Base-by-base conservation (phyloP, 2,888 invertebrate genomes). In the Chalcosyrphus nemorum region DNA sequence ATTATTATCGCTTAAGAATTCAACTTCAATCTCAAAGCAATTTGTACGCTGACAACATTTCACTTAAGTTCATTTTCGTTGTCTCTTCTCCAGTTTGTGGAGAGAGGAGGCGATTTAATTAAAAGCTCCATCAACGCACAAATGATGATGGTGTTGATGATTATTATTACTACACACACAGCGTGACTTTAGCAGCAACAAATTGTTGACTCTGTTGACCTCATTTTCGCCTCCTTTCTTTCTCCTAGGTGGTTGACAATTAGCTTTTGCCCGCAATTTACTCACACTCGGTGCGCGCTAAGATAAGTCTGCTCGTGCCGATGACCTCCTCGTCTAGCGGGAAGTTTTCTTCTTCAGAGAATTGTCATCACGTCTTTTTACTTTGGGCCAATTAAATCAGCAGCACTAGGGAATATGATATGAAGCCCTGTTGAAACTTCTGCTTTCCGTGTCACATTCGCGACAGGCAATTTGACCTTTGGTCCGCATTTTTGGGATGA, bases 1-100 rank as follows among this genome's bases (percentile, higher is more conserved):
- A 63, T 54, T 54, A 35, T 32, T 41, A 35, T 72, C 43, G 43
- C 54, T 52, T 63, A 13, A 21, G 15, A 54, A 56, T 29, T 19
- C 32, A 75, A 29, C 50, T 61, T 52, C 57, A 81, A 76, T 71
- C 63, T 72, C 47, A 61, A 77, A 66, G 32, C 77, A 82, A 82
- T 82, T 82, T 72, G 61, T 61, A 17, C 6, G 45, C 71, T 66
- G 54, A 47, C 57, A 77, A 59, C 77, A 72, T 77, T 82, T 77
- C 71, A 66, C 77, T 77, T 77, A 77, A 72, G 13, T 72, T 59
- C 52, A 61, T 54, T 65, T 61, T 63, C 57, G 54, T 66, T 45
- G 41, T n/a, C 56, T 27, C 61, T 50, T 15, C 24, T 54, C 15
- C 11, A 24, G 7, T 21, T 19, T n/a, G 19, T 71, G 15, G 61